A percentile compares a stretch with the other conserved stretches of the same genome.
These are phyloP conservation scores for Enteromius radiatus DNA, from an alignment of 2,797 vertebrate genomes.

Conservation along the genomic window DNA sequence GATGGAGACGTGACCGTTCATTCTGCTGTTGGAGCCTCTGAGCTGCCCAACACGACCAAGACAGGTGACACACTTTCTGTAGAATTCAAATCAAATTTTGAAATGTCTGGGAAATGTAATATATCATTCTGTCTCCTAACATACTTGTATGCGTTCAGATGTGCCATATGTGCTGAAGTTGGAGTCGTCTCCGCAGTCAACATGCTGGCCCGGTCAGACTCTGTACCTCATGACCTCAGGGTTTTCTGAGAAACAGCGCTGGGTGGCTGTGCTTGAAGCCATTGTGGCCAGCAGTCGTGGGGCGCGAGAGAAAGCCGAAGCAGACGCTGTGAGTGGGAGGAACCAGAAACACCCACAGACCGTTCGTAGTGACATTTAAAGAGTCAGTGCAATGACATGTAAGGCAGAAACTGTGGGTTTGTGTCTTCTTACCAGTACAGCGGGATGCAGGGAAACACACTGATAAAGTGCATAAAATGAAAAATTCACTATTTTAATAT, in stretches of 20 bases:
- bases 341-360: slow-evolving; percentile 24
- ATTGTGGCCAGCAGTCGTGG: slow-evolving; percentile 90
- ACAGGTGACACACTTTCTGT: slow-evolving; percentile 82
- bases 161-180: slow-evolving; percentile 95
- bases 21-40: slow-evolving; percentile 92
- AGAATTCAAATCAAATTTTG: too few relatives aligned
- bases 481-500: not conserved
- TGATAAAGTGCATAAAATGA: not conserved
- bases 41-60: slow-evolving; percentile 94
- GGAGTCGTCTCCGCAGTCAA: slow-evolving; percentile 91
- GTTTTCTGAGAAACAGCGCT: slow-evolving; percentile 98
- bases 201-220: slow-evolving; percentile 95
- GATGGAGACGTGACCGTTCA: slow-evolving; percentile 96
- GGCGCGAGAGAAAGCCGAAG: slow-evolving; percentile 95
- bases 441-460: not conserved
- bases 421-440: not conserved
- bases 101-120: not conserved
- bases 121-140: not conserved
- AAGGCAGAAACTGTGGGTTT: not conserved
- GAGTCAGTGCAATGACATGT: not conserved
- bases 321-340: slow-evolving; percentile 92
- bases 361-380: not conserved
- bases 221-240: slow-evolving; percentile 95
- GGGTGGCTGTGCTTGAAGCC: slow-evolving; percentile 95
- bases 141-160: slow-evolving; percentile 74